These are phyloP conservation scores for Dendrocincla fuliginosa DNA, from an alignment of 2,797 vertebrate genomes.

Conservation along the genomic window DNA sequence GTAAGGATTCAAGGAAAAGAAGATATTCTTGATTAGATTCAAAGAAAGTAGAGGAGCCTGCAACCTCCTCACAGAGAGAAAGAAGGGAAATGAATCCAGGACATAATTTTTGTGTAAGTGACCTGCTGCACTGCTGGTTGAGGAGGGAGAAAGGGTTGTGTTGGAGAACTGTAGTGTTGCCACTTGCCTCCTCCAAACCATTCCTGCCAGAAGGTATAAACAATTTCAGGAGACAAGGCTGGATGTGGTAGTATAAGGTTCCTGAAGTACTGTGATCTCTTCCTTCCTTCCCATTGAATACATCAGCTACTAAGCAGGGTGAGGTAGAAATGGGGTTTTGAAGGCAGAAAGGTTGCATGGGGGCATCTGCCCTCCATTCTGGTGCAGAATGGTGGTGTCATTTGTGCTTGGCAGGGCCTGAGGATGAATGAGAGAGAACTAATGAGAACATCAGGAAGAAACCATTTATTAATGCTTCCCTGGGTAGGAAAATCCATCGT, in stretches of 20 bases:
- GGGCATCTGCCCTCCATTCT: not conserved
- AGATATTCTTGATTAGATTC: not conserved
- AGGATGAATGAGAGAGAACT: constrained; percentile 10
- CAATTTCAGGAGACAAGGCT: not conserved
- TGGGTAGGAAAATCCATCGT: constrained; percentile 15
- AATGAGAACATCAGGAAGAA: constrained; percentile 31
- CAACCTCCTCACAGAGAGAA: not conserved
- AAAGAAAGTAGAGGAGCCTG: not conserved
- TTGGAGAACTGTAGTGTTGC: not conserved
- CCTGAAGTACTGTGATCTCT: not conserved
- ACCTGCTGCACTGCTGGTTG: not conserved
- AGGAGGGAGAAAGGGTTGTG: not conserved
- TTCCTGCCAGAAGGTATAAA: not conserved
- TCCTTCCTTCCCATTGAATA: not conserved
- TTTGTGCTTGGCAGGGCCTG: not conserved
- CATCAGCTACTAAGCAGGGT: not conserved
- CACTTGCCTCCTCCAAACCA: not conserved
- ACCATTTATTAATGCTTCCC: constrained; percentile 13
- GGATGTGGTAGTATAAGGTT: not conserved
- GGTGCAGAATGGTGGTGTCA: not conserved
- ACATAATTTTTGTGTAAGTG: not conserved
- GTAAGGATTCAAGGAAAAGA: not conserved
- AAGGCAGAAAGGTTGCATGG: not conserved
- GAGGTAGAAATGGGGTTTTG: not conserved
- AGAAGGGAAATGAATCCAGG: not conserved